Percentiles rank a stretch among this genome's conserved stretches.
phyloP scores from a whole-genome alignment of 2,113 vertebrate genomes.

The Planiliza haematocheilus region DNA sequence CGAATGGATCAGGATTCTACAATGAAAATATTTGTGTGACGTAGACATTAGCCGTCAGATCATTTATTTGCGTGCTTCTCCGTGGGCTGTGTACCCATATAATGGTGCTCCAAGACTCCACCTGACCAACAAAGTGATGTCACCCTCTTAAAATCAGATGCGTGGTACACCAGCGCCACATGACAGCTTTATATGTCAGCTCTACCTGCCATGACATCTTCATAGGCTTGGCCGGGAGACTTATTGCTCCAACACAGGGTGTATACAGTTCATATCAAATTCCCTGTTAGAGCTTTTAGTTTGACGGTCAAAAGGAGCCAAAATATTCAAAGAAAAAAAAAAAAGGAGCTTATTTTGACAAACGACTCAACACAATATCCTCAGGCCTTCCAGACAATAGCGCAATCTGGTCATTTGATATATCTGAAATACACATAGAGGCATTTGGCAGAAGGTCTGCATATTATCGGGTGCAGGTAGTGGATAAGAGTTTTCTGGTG shows the following conservation, averaged over 20 bases:
- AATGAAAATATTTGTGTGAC: background rate
- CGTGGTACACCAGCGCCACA: constrained; percentile 3
- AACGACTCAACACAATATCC: constrained; percentile 45
- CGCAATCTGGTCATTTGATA: constrained; percentile 60
- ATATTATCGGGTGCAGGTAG: constrained; percentile 53
- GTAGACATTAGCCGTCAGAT: background rate
- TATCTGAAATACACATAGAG: constrained; percentile 56
- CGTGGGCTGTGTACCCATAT: background rate
- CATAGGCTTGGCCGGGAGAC: constrained; percentile 48
- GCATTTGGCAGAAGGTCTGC: constrained; percentile 46
- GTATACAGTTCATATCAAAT: constrained; percentile 51
- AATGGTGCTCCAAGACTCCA: constrained; percentile 18
- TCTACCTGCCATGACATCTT: constrained; percentile 61
- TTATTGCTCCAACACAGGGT: constrained; percentile 45
- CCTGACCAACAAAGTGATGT: constrained; percentile 51
- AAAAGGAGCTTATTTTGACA: constrained; percentile 68
- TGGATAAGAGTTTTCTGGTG: constrained; percentile 51
- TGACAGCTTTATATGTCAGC: constrained; percentile 58
- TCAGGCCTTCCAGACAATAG: constrained; percentile 48
- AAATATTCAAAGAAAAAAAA: constrained; percentile 57
- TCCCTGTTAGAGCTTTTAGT: constrained; percentile 34
- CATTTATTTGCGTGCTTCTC: background rate
- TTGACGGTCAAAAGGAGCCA: constrained; percentile 43
- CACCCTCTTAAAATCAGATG: constrained; percentile 48
- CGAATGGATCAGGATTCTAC: background rate